Conservation (phyloP, 2,888 invertebrate species). For the Eupeodes latifasciatus region DNA sequence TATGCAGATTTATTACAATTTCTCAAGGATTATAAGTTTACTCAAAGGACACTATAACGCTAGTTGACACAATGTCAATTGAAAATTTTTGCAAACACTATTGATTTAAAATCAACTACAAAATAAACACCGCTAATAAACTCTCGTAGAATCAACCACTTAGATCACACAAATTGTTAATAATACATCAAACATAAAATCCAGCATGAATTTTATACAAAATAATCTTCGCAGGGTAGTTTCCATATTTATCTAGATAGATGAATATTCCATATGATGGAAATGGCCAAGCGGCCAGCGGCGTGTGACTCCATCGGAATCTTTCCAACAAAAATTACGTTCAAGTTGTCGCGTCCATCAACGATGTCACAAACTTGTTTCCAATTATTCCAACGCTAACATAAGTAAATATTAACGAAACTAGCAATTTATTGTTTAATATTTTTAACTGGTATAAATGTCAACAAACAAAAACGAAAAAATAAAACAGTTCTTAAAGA, state of each 20-base stretch:
- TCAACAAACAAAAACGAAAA: slow-evolving; percentile 20
- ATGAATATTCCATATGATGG: slow-evolving; percentile 12
- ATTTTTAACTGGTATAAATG: slow-evolving; percentile 42
- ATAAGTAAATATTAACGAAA: slow-evolving; percentile 37
- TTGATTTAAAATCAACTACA: neutral
- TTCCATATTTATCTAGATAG: slow-evolving; percentile 17
- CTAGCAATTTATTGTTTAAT: slow-evolving; percentile 46
- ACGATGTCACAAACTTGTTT: slow-evolving; percentile 61
- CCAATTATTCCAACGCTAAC: slow-evolving; percentile 53
- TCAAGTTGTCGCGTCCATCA: slow-evolving; percentile 8
- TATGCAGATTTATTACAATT: neutral
- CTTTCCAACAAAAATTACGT: slow-evolving; percentile 17
- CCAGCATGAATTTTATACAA: slow-evolving; percentile 78
- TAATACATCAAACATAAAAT: slow-evolving; percentile 48
- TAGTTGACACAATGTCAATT: neutral
- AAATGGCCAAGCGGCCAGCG: slow-evolving; percentile 45
- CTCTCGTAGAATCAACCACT: slow-evolving; percentile 40
- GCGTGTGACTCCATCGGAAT: slow-evolving; percentile 49
- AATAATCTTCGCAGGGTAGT: slow-evolving; percentile 58
- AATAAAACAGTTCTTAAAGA: slow-evolving; percentile 20
- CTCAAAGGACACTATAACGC: neutral
- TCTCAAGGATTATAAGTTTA: neutral
- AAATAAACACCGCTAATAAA: slow-evolving; percentile 23
- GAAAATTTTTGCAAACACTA: neutral
- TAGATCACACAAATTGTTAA: slow-evolving; percentile 47